Evolutionary conservation across 2,888 invertebrate genomes (phyloP), one percentile per base, ranked within the genome.

Genomic region (Melieria picta): DNA sequence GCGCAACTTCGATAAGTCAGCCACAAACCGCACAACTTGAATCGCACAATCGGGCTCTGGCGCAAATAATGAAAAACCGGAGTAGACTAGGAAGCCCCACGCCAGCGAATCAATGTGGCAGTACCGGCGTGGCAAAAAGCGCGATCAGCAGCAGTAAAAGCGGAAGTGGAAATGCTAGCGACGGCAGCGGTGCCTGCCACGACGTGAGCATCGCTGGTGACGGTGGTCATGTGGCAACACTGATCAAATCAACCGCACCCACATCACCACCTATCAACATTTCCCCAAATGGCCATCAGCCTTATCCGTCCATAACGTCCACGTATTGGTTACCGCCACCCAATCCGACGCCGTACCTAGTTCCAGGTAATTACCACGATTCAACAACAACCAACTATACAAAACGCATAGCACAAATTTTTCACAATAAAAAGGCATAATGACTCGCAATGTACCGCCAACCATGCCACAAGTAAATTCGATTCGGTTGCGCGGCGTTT

Each of bases 301-400:
- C 70, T 45, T 94, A 94, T 89, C 94, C 94, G 85, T 90, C 93
- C 81, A 94, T 94, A 89, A 92, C 92, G 87, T 91, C 93, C 86
- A 92, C 93, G 85, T 94, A 94, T 88, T 94, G 94, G 94, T 91
- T 93, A 83, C 93, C 94, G 78, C 92, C 93, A 82, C 91, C 93
- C 77, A 92, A 91, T 88, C 92, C 92, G 80, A 92, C 92, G 85
- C 94, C 93, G 83, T 94, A 94, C 89, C 91, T 93, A 87, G 90
- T 93, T 87, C 94, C 94, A 94, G 94, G 94, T 94, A 91, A 85
- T 85, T 85, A 85, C 81, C 80, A 79, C 69, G 64, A 71, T 69
- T 48, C 56, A 62, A 63, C 57, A 63, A 71, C 57, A 71, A 58
- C 60, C 50, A 16, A 66, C 56, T 7, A 61, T 9, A 4, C 47